Base-by-base conservation (phyloP, 2,888 invertebrate species). In the Ferdinandea cuprea region DNA sequence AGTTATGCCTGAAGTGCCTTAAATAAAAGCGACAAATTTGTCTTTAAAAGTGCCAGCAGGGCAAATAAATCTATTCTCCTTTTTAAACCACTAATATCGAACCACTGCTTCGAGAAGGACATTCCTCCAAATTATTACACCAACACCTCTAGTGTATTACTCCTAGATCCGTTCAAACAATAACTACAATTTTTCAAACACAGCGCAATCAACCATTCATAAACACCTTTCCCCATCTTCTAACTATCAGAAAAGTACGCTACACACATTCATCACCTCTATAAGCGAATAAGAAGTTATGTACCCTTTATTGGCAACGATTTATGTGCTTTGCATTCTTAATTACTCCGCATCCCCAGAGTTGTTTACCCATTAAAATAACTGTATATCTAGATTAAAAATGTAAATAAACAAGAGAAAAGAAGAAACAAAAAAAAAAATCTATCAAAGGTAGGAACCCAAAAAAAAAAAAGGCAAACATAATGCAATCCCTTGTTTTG, bases 321-420 rank as follows among this genome's bases (percentile, higher is more conserved):
- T 54, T 54, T 54, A 46, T 73, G 72, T 73, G 72, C 19, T 25
- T 19, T 73, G 72, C 61, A 73, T 73, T 52, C 44, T 37, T 54
- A 63, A 73, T 63, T 11, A 13, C 37, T 19, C 35, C n/a, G 19
- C 44, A 35, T 44, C 19, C 13, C 17, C 40, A 40, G 54, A 40
- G 54, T 58, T 66, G 65, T 66, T 58, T 66, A 48, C 21, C 73
- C 40, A 74, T 66, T 58, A 48, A 65, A 74, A 65, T 66, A 74
- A 66, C 65, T 25, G 63, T 63, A 63, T 54, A 63, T 63, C 32
- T 17, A 42, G 19, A 71, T 52, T 52, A 44, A 50, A 52, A 42
- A 40, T n/a, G n/a, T 15, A 52, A 52, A 54, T 9, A 21, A 2
- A 17, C 15, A 17, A n/a, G n/a, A 11, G 3, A 65, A 32, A 40